These are phyloP conservation scores for Seira sanloemensis DNA, from an alignment of 2,888 invertebrate genomes.

Conservation along the genomic window DNA sequence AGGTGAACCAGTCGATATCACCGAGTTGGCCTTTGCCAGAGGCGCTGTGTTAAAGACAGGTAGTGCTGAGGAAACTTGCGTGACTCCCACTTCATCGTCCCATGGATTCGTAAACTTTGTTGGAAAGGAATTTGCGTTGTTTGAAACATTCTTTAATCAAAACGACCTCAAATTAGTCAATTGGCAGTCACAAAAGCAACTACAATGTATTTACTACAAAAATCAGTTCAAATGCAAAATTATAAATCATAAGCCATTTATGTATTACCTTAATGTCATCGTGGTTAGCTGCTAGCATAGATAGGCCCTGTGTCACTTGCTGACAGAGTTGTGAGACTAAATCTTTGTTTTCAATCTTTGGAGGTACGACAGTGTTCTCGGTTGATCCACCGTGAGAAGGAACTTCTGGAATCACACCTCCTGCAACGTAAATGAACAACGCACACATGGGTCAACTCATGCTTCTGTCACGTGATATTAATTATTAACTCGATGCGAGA, in stretches of 20 bases:
- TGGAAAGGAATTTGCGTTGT: slow-evolving; percentile 55
- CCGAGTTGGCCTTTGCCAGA: slow-evolving; percentile 60
- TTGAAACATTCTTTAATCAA: slow-evolving; percentile 42
- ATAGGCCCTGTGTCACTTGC: slow-evolving; percentile 85
- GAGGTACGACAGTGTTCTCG: slow-evolving; percentile 68
- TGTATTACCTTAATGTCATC: slow-evolving; percentile 74
- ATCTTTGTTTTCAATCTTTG: slow-evolving; percentile 75
- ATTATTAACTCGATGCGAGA: not conserved
- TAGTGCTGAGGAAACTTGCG: slow-evolving; percentile 51
- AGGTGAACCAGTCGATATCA: slow-evolving; percentile 46
- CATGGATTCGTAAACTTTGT: slow-evolving; percentile 73
- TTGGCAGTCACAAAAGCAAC: no score
- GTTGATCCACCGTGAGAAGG: slow-evolving; percentile 75
- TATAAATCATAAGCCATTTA: not conserved
- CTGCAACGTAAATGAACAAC: slow-evolving; percentile 76
- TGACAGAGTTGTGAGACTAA: slow-evolving; percentile 86
- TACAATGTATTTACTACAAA: not conserved
- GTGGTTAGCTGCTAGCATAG: slow-evolving; percentile 83
- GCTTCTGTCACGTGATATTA: not conserved
- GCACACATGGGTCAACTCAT: slow-evolving; percentile 8
- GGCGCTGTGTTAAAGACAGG: slow-evolving; percentile 68
- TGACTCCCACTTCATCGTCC: slow-evolving; percentile 70
- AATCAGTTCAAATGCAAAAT: not conserved
- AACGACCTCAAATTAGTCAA: no score
- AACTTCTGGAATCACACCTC: slow-evolving; percentile 87